Evolutionary conservation across 1,140 invertebrate genomes (phyloP).

Genomic region (Oreohelix idahoensis): DNA sequence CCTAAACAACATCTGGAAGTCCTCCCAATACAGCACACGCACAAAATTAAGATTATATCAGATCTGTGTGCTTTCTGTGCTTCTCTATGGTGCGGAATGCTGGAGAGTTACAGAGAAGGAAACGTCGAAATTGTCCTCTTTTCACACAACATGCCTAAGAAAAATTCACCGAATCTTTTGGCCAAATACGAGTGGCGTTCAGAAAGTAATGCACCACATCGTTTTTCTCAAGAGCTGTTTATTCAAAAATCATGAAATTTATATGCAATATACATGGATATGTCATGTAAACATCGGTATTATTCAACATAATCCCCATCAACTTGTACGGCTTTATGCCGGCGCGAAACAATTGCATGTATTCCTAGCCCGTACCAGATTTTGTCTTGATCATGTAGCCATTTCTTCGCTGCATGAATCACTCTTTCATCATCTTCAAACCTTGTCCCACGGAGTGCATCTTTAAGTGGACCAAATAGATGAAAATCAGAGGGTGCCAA

Average conservation of each 20-base stretch:
- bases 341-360: background rate
- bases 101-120: too few species aligned
- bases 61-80: too few species aligned
- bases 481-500: constrained; percentile 13
- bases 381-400: constrained; percentile 7
- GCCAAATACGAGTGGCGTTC: too few species aligned
- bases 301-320: constrained; percentile 1
- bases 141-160: too few species aligned
- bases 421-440: constrained; percentile 1
- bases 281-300: constrained; percentile 10
- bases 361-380: constrained; percentile 2
- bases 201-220: too few species aligned
- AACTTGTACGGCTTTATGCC: constrained; percentile 1
- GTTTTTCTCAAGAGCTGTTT: too few species aligned
- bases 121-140: too few species aligned
- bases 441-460: background rate
- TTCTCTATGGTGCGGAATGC: too few species aligned
- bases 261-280: background rate
- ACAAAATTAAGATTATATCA: too few species aligned
- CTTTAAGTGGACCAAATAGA: constrained; percentile 12
- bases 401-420: constrained; percentile 6
- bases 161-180: too few species aligned
- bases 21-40: too few species aligned
- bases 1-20: too few species aligned
- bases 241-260: background rate